These are phyloP conservation scores for Tridacna gigas DNA, from an alignment of 2,888 invertebrate species.

Conservation along the genomic window DNA sequence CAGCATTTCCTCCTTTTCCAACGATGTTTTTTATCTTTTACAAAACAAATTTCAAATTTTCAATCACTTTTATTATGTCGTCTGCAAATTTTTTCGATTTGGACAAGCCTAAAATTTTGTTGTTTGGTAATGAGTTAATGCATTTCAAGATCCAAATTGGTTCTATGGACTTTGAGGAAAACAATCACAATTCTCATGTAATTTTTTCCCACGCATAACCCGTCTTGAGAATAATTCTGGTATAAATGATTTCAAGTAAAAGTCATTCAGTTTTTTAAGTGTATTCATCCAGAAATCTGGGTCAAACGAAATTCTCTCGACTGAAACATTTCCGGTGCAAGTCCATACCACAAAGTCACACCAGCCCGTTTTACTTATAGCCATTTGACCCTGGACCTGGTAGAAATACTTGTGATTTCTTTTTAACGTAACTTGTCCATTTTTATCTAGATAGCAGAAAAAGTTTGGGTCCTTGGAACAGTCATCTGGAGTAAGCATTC, in stretches of 20 bases:
- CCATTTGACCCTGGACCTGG: conserved; percentile 46
- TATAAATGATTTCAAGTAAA: conserved; percentile 27
- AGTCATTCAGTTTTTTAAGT: conserved; percentile 27
- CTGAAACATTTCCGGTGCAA: conserved; percentile 30
- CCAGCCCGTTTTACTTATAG: conserved; percentile 21
- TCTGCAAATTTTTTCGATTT: too few relatives aligned
- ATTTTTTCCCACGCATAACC: too few relatives aligned
- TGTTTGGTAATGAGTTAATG: too few relatives aligned
- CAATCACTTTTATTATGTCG: too few relatives aligned
- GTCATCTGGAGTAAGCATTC: conserved; percentile 6
- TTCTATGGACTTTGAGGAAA: too few relatives aligned
- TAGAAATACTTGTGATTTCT: conserved; percentile 39
- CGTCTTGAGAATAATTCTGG: conserved; percentile 43
- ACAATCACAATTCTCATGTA: too few relatives aligned
- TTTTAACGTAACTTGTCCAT: conserved; percentile 20
- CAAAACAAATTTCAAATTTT: too few relatives aligned
- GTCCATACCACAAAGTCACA: conserved; percentile 54
- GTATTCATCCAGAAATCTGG: conserved; percentile 25
- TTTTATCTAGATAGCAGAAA: conserved; percentile 29
- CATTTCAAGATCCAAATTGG: too few relatives aligned
- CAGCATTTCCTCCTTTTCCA: too few relatives aligned
- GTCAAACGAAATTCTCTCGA: conserved; percentile 46
- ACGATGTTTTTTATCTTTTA: too few relatives aligned
- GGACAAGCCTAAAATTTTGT: too few relatives aligned
- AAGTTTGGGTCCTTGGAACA: conserved; percentile 8